These are phyloP conservation scores for Dasyornis broadbenti DNA, from an alignment of 2,113 vertebrate genomes.

Conservation along the genomic window DNA sequence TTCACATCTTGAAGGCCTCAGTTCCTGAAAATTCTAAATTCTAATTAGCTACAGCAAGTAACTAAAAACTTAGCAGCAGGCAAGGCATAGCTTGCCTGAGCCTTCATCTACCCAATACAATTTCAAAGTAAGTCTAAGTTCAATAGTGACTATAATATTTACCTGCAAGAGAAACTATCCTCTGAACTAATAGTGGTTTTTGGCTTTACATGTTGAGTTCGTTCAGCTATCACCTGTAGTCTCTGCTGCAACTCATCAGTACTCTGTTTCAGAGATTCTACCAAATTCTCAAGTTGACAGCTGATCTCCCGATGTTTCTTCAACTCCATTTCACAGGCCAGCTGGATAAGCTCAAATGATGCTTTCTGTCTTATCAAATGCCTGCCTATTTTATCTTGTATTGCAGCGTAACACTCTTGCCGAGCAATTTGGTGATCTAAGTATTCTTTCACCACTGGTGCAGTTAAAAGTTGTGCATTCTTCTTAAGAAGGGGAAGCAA, in stretches of 20 bases:
- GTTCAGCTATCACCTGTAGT: constrained; percentile 70
- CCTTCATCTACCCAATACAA: background rate
- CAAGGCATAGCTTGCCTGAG: background rate
- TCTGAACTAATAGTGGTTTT: constrained; percentile 74
- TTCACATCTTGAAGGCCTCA: background rate
- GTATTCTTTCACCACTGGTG: constrained; percentile 81
- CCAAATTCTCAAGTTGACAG: constrained; percentile 70
- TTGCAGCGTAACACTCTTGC: constrained; percentile 76
- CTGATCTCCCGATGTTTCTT: constrained; percentile 68
- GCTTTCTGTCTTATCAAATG: constrained; percentile 86
- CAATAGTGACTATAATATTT: background rate
- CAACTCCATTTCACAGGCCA: constrained; percentile 83
- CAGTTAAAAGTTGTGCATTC: constrained; percentile 76
- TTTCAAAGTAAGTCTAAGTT: background rate
- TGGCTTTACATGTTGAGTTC: constrained; percentile 52
- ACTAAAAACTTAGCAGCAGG: background rate
- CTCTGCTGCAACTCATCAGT: constrained; percentile 46
- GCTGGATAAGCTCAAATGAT: constrained; percentile 84
- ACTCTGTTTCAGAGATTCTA: constrained; percentile 67
- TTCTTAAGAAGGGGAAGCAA: constrained; percentile 78
- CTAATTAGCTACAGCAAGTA: background rate
- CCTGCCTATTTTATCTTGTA: constrained; percentile 80
- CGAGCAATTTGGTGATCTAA: constrained; percentile 80
- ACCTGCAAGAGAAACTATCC: constrained; percentile 83
- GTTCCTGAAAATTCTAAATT: background rate